phyloP scores from a whole-genome alignment of 1,140 invertebrate genomes.

The Plutomurus gul region DNA sequence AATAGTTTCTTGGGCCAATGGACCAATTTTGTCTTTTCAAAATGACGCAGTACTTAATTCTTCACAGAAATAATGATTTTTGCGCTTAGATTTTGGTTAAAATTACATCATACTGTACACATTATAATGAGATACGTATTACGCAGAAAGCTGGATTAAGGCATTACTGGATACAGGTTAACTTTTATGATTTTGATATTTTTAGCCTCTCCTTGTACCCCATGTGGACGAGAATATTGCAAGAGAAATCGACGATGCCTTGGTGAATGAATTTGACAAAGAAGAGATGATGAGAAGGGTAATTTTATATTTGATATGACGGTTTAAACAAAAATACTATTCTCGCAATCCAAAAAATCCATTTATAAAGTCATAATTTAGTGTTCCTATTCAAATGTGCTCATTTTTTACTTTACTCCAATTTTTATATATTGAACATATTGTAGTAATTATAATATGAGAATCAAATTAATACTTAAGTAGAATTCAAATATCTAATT shows the following conservation, averaged over 20 bases:
- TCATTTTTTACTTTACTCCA: not conserved
- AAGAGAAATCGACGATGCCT: slow-evolving; percentile 82
- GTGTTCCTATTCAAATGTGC: not conserved
- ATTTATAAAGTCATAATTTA: not conserved
- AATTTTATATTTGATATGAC: slow-evolving; percentile 46
- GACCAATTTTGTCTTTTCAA: too few species aligned
- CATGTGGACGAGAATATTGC: slow-evolving; percentile 85
- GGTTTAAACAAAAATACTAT: too few species aligned
- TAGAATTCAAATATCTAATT: too few species aligned
- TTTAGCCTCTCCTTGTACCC: slow-evolving; percentile 78
- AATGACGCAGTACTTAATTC: too few species aligned
- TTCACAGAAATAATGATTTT: not conserved
- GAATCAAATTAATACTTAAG: too few species aligned
- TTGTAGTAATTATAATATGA: too few species aligned
- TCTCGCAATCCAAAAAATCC: not conserved
- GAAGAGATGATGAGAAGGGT: slow-evolving; percentile 85
- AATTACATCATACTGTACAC: not conserved
- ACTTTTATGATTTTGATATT: slow-evolving; percentile 49
- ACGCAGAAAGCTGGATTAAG: too few species aligned
- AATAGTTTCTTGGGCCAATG: too few species aligned
- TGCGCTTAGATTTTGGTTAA: too few species aligned
- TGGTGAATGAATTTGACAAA: slow-evolving; percentile 79
- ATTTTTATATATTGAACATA: slow-evolving; percentile 21
- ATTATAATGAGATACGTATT: too few species aligned
- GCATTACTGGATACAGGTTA: not conserved